A percentile compares a stretch with the other conserved stretches of the same genome.
phyloP scores from a whole-genome alignment of 2,888 invertebrate species.

The Macrosiphum euphorbiae region DNA sequence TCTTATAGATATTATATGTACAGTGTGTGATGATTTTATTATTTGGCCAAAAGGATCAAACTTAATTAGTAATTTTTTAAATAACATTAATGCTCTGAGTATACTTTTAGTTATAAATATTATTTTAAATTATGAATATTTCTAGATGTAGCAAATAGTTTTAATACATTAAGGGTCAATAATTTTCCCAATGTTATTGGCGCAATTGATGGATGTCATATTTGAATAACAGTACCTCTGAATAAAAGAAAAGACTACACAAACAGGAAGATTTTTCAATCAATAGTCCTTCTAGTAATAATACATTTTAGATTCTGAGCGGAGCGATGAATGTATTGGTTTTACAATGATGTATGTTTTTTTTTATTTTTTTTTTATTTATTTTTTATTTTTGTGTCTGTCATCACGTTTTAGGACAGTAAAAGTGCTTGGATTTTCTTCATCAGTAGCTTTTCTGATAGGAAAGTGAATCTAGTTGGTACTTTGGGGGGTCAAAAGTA shows the following conservation, averaged over 20 bases:
- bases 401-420: too few species aligned
- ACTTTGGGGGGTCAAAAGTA: too few species aligned
- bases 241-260: conserved; percentile 19
- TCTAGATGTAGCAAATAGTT: not conserved
- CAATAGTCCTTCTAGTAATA: not conserved
- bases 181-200: not conserved
- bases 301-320: not conserved
- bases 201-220: not conserved
- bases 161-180: not conserved
- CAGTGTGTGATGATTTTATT: not conserved
- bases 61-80: not conserved
- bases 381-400: too few species aligned
- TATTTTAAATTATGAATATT: not conserved
- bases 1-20: not conserved
- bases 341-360: too few species aligned
- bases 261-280: conserved; percentile 10
- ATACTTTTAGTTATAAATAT: not conserved
- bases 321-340: too few species aligned
- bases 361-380: too few species aligned
- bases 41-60: not conserved
- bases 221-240: not conserved
- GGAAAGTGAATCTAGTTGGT: too few species aligned
- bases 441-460: too few species aligned
- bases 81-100: not conserved
- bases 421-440: conserved; percentile 37